These are phyloP conservation scores for Drosophila nigrodunni DNA, from an alignment of 1,140 invertebrate genomes.

Conservation along the genomic window DNA sequence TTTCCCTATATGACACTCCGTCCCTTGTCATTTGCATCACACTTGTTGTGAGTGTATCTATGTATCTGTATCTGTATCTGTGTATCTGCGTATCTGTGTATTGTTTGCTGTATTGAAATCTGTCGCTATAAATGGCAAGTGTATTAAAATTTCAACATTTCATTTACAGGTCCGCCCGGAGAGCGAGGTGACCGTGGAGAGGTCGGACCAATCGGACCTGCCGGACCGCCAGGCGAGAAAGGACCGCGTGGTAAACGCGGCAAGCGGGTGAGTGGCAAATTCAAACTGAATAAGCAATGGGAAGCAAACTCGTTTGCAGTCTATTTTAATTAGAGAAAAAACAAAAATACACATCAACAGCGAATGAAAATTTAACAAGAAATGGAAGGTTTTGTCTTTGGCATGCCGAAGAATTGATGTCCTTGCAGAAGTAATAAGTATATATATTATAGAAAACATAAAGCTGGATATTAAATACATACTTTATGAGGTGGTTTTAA, in stretches of 20 bases:
- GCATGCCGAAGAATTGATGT: too few species aligned
- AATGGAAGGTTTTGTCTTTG: not conserved
- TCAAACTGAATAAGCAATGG: slow-evolving; percentile 15
- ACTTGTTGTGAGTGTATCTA: slow-evolving; percentile 45
- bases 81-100: slow-evolving; percentile 21
- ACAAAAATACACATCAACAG: slow-evolving; percentile 32
- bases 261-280: slow-evolving; percentile 87
- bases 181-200: slow-evolving; percentile 93
- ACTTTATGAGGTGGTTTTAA: too few species aligned
- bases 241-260: slow-evolving; percentile 90
- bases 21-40: slow-evolving; percentile 45
- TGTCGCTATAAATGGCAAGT: slow-evolving; percentile 61
- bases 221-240: slow-evolving; percentile 87
- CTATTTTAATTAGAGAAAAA: slow-evolving; percentile 75
- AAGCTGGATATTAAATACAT: too few species aligned
- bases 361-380: slow-evolving; percentile 52
- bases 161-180: slow-evolving; percentile 88
- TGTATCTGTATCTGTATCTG: slow-evolving; percentile 31
- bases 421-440: too few species aligned
- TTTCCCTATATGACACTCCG: slow-evolving; percentile 16
- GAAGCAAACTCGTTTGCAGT: slow-evolving; percentile 67
- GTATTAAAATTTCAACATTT: slow-evolving; percentile 55
- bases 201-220: slow-evolving; percentile 93
- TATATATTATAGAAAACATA: too few species aligned
- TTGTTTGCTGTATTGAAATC: slow-evolving; percentile 63